Evolutionary conservation across 2,797 vertebrate genomes (phyloP).

Genomic region (Bradypodion pumilum): DNA sequence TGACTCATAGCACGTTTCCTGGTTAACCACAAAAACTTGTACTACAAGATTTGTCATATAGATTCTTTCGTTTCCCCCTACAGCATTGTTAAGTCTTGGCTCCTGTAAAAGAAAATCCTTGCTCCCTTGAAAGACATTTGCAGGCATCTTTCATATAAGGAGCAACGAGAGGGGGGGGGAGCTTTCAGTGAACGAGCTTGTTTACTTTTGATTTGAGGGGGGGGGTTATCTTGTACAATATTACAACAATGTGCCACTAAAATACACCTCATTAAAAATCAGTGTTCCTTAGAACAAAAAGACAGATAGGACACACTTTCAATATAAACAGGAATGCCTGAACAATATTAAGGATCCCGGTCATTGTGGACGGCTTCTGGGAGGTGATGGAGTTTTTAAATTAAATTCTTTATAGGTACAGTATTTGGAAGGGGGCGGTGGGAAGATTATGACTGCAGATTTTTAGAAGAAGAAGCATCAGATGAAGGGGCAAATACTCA

Average conservation of each 20-base stretch:
- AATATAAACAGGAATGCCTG: neutral
- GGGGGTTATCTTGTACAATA: constrained; percentile 14
- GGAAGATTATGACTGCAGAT: neutral
- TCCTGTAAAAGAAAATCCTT: constrained; percentile 70
- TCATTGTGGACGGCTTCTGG: neutral
- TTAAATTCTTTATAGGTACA: neutral
- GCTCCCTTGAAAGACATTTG: constrained; percentile 65
- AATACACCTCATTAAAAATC: neutral
- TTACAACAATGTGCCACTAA: constrained; percentile 22
- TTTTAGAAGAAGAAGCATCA: neutral
- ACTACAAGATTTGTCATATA: constrained; percentile 81
- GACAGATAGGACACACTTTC: neutral
- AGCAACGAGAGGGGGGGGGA: neutral
- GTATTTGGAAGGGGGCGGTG: neutral
- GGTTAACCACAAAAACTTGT: constrained; percentile 86
- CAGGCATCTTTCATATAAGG: constrained; percentile 53
- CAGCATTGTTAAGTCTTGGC: constrained; percentile 69
- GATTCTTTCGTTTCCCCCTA: constrained; percentile 66
- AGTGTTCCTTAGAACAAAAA: constrained; percentile 18
- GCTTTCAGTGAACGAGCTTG: constrained; percentile 47
- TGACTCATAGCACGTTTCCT: constrained; percentile 79
- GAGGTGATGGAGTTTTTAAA: neutral
- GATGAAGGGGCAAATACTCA: neutral
- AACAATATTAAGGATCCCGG: neutral
- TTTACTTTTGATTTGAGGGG: constrained; percentile 51